Evolutionary conservation across 2,888 invertebrate genomes (phyloP).

Genomic region (Ecdyonurus torrentis): DNA sequence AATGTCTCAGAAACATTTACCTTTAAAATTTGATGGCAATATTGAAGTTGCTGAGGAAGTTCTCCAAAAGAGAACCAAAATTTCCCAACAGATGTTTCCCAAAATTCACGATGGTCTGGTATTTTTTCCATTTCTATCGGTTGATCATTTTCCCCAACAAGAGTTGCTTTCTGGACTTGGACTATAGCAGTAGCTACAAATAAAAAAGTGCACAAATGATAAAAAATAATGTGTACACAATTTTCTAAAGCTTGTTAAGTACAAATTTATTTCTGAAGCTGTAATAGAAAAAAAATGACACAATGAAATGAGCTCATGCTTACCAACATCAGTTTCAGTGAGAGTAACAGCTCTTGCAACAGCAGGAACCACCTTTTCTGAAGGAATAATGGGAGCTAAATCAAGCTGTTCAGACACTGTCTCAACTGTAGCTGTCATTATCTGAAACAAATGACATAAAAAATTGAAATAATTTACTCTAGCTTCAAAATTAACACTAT

Average conservation of each 20-base stretch:
- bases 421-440: slow-evolving; percentile 91
- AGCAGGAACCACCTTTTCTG: slow-evolving; percentile 50
- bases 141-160: slow-evolving; percentile 59
- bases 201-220: not conserved
- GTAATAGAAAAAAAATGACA: not conserved
- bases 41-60: slow-evolving; percentile 60
- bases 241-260: not conserved
- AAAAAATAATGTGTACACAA: too few species aligned
- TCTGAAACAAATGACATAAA: slow-evolving; percentile 54
- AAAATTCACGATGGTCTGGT: slow-evolving; percentile 38
- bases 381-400: slow-evolving; percentile 68
- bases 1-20: slow-evolving; percentile 26
- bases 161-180: slow-evolving; percentile 56
- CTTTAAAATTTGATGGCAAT: slow-evolving; percentile 78
- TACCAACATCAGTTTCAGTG: slow-evolving; percentile 77
- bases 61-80: slow-evolving; percentile 82
- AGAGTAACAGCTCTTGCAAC: slow-evolving; percentile 74
- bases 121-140: slow-evolving; percentile 32
- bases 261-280: too few species aligned
- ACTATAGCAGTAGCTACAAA: slow-evolving; percentile 43
- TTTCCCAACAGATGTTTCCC: slow-evolving; percentile 86
- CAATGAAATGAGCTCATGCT: slow-evolving; percentile 17
- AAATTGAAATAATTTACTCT: too few species aligned
- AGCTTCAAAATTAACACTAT: too few species aligned
- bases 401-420: slow-evolving; percentile 84